These are phyloP conservation scores for Anguilla rostrata DNA, from an alignment of 2,113 vertebrate genomes.

Conservation along the genomic window DNA sequence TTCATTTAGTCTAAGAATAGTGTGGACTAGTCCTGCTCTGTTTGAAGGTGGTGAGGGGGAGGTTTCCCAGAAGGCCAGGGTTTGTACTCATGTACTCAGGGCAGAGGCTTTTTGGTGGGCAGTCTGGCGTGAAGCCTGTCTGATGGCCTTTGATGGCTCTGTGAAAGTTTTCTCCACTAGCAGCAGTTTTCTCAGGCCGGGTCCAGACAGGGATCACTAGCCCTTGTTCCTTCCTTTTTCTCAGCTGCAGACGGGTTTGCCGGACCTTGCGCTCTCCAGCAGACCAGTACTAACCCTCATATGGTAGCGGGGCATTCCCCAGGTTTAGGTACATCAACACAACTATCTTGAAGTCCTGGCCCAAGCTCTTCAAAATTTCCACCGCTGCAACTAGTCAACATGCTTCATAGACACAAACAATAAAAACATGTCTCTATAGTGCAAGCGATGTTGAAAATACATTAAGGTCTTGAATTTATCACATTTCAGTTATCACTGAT, in stretches of 20 bases:
- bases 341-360: no score
- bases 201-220: neutral
- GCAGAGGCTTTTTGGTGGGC: neutral
- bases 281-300: neutral
- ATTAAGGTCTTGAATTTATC: neutral
- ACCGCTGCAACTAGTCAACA: neutral
- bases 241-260: neutral
- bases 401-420: no score
- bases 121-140: neutral
- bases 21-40: neutral
- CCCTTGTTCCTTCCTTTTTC: neutral
- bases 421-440: no score
- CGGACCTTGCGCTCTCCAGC: neutral
- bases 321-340: no score
- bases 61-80: neutral
- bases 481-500: neutral
- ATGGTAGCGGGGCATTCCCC: neutral
- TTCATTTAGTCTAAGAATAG: neutral
- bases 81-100: neutral
- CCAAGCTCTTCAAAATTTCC: no score
- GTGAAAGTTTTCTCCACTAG: neutral
- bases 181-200: neutral
- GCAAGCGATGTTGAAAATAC: no score
- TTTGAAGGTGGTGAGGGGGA: neutral
- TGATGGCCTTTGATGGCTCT: neutral